Percentiles rank a stretch among this genome's conserved stretches.
Evolutionary conservation across 2,113 vertebrate species (phyloP).

Genomic region (Azemiops feae): DNA sequence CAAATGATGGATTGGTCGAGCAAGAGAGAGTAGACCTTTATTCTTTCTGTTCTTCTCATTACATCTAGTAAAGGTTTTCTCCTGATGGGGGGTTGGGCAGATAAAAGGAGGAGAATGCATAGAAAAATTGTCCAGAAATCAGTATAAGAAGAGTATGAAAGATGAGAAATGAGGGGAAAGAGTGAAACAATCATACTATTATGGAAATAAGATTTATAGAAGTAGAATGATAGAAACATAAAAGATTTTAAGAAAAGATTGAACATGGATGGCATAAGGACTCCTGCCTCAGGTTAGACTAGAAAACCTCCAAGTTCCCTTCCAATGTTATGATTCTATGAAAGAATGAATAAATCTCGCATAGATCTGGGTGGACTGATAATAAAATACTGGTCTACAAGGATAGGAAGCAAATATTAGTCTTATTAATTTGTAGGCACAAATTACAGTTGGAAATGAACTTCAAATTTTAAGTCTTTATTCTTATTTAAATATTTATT

Average conservation of each 20-base stretch:
- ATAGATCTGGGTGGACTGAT: not conserved
- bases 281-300: no score
- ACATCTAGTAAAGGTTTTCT: not conserved
- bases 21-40: not conserved
- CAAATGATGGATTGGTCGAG: not conserved
- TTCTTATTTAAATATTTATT: not conserved
- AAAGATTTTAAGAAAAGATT: not conserved
- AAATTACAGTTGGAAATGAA: not conserved
- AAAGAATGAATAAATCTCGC: not conserved
- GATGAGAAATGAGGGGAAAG: not conserved
- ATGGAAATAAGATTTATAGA: not conserved
- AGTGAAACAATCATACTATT: not conserved
- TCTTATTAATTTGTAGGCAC: not conserved
- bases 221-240: not conserved
- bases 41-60: not conserved
- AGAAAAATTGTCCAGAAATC: not conserved
- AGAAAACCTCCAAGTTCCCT: not conserved
- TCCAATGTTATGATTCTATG: not conserved
- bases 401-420: not conserved
- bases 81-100: not conserved
- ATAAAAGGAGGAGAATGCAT: not conserved
- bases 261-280: not conserved
- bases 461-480: not conserved
- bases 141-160: not conserved
- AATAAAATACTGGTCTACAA: not conserved